Base-by-base conservation (phyloP, 2,888 invertebrate species). In the Tenodera sinensis region DNA sequence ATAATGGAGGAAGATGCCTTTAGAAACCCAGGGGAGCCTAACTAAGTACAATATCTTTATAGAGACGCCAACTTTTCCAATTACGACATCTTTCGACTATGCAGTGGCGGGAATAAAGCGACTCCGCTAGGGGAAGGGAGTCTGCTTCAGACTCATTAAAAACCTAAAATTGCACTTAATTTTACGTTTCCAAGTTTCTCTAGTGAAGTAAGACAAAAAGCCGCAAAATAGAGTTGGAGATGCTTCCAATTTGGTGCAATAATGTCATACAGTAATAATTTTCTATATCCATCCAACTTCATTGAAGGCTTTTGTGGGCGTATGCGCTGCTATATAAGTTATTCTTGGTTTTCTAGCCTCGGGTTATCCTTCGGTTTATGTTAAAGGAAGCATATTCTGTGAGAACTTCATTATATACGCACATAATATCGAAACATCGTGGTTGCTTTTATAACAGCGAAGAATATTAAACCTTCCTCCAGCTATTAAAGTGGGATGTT, bases 1-100 rank as follows among this genome's bases (percentile, higher is more conserved):
- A 54, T 85, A 85, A 84, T 34, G 47, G 42, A 42, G 54, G 47
- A 85, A 47, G 71, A 71, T 54, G 85, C 42, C 85, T 85, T 85
- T 85, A 85, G 71, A 85, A 71, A 71, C 25, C 15, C 20, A 71
- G 54, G 42, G 54, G 54, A 71, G 54, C 15, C 54, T 71, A 71
- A 71, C 54, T 71, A 71, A 71, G 54, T 71, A 71, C 54, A 71
- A 71, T 71, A 71, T 71, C 54, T 71, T 71, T 71, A 71, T 71
- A 71, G 54, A 85, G 85, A 85, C 71, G 71, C 85, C 71, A 85
- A 85, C 27, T 85, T 85, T 85, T 85, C 85, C 85, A 85, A 85
- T 85, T 85, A 71, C 28, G 54, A 71, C 54, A 25, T 71, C 54
- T 71, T 71, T 71, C 54, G 54, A 71, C 54, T 71, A 71, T 20